Percentiles rank a stretch among this genome's conserved stretches.
Conservation (phyloP, 2,888 invertebrate genomes). For the Mactromeris polynyma region DNA sequence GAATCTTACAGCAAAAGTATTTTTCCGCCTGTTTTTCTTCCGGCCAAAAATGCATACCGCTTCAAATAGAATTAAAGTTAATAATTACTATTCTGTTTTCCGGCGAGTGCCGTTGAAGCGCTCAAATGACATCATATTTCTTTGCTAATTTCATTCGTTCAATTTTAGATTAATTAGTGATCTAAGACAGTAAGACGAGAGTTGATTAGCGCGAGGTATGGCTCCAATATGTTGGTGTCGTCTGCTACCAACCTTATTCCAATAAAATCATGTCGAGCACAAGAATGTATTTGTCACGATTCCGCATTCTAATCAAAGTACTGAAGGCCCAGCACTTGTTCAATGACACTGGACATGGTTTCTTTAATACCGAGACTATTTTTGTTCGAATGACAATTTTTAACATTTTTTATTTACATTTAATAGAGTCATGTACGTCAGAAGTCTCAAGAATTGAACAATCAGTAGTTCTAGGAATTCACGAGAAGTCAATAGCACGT, state of each 20-base stretch:
- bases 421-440: no score
- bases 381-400: no score
- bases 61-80: constrained; percentile 17
- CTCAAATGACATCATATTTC: constrained; percentile 57
- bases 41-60: neutral
- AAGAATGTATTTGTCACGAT: no score
- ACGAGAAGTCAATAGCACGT: no score
- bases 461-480: no score
- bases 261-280: neutral
- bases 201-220: constrained; percentile 35
- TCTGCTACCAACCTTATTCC: neutral
- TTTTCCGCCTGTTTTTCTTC: neutral
- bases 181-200: constrained; percentile 28
- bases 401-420: no score
- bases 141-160: constrained; percentile 57
- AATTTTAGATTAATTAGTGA: constrained; percentile 54
- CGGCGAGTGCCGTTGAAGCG: neutral
- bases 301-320: no score
- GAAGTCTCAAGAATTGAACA: no score
- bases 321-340: no score
- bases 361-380: no score
- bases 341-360: no score
- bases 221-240: constrained; percentile 4
- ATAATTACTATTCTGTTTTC: constrained; percentile 21
- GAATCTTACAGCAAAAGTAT: neutral